These are phyloP conservation scores for Phalanger gymnotis DNA, from an alignment of 2,797 vertebrate genomes.

Conservation along the genomic window DNA sequence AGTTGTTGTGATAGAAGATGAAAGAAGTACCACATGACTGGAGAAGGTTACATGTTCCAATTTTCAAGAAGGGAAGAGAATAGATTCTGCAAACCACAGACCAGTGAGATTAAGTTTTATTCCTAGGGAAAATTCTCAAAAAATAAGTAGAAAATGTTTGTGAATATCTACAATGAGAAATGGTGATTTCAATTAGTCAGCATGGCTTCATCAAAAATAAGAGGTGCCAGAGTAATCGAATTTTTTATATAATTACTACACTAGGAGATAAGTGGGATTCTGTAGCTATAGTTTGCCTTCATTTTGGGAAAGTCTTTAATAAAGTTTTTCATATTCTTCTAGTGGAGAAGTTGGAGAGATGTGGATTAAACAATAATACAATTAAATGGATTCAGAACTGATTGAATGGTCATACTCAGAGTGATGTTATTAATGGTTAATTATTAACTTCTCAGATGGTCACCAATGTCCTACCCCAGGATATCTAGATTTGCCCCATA, in stretches of 20 bases:
- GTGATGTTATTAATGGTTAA: neutral
- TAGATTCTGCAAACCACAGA: neutral
- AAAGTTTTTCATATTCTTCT: neutral
- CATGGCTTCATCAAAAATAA: no score
- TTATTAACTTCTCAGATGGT: neutral
- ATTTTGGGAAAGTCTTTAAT: no score
- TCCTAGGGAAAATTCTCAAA: no score
- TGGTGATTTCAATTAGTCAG: no score
- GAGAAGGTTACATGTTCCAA: neutral
- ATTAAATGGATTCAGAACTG: neutral
- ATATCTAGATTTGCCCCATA: neutral
- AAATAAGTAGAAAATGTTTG: no score
- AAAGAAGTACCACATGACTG: neutral
- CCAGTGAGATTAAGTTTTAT: neutral
- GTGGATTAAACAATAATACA: neutral
- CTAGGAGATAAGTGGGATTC: no score
- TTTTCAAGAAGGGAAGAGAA: neutral
- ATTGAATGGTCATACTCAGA: neutral
- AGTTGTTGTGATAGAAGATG: neutral
- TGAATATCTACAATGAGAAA: no score
- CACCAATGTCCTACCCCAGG: neutral
- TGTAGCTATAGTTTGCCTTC: no score
- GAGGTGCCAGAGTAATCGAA: no score
- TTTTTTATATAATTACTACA: no score
- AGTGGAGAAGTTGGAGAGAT: neutral